Evolutionary conservation across 2,888 invertebrate species (phyloP), one percentile per base, ranked within the genome.

Genomic region (Cephus runcator): DNA sequence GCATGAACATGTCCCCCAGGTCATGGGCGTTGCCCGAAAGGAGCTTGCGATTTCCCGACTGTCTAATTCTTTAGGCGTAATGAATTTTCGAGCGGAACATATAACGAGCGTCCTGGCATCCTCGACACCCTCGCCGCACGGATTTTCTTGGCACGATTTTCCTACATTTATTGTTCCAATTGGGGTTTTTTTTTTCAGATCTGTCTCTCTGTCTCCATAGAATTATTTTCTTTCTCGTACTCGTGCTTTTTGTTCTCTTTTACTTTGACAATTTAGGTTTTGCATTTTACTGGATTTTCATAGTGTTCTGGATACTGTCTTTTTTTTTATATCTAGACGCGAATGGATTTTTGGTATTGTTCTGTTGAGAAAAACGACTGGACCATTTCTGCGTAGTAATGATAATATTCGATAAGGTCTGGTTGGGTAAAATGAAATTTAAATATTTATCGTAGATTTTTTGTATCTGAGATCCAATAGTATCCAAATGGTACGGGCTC

Each of bases 41-140:
- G 33, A 77, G 71, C 76, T 76, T 75, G 71, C 73, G 80, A 78
- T 79, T 80, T 73, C 40, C 77, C 34, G 68, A 73, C 80, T 34
- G 77, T 34, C 69, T 78, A 77, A 80, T 80, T 79, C 78, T 73
- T 73, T 34, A 36, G 71, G 33, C 23, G 11, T 12, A 34, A 76
- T 56, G 33, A 69, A 40, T 33, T 30, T 34, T 69, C 34, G 12
- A 6, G n/a, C 76, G 31, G 30, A 34, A 71, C 30, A 3, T 71
- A 2, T 30, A 33, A 31, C 71, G 15, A 11, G 23, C 30, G 30
- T 30, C 12, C 71, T 31, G 71, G 71, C 71, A 30, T 71, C 31
- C 71, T 34, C 71, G 71, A 33, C 31, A 30, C 30, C 4, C 33
- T 71, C 30, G 56, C 23, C 6, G 23, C 56, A 56, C 56, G 56